Evolutionary conservation across 2,888 invertebrate species (phyloP).

Genomic region (Rhamnusium bicolor): DNA sequence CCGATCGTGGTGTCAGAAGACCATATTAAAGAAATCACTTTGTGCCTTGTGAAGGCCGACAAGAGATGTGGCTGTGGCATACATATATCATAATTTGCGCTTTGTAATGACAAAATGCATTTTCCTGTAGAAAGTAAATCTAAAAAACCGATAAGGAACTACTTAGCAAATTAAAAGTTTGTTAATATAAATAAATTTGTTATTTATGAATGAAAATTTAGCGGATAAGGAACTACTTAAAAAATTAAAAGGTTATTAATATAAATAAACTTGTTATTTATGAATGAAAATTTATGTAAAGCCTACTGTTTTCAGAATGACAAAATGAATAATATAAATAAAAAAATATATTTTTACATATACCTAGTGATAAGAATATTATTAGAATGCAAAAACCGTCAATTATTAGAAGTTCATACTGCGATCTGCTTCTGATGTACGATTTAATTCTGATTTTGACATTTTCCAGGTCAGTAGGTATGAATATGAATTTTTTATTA

Average conservation of each 20-base stretch:
- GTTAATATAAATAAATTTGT: not conserved
- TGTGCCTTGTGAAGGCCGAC: not conserved
- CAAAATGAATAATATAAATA: too few relatives aligned
- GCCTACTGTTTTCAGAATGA: too few relatives aligned
- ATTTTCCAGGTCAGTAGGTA: slow-evolving; percentile 28
- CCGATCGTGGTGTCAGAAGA: not conserved
- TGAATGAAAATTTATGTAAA: too few relatives aligned
- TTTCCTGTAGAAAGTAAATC: not conserved
- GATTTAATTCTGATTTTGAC: slow-evolving; percentile 37
- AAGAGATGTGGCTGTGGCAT: not conserved
- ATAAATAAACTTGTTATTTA: too few relatives aligned
- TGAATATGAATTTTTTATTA: slow-evolving; percentile 34
- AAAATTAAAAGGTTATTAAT: too few relatives aligned
- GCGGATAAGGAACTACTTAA: too few relatives aligned
- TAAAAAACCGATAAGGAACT: not conserved
- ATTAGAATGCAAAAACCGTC: too few relatives aligned
- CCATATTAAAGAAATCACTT: slow-evolving; percentile 9
- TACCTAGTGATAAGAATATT: too few relatives aligned
- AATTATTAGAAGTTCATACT: not conserved
- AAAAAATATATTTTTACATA: too few relatives aligned
- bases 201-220: not conserved
- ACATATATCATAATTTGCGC: not conserved
- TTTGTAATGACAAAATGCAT: not conserved
- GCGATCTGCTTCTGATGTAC: slow-evolving; percentile 21
- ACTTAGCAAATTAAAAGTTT: not conserved